Conservation (phyloP, 2,113 vertebrate species). For the Dicerorhinus sumatrensis region DNA sequence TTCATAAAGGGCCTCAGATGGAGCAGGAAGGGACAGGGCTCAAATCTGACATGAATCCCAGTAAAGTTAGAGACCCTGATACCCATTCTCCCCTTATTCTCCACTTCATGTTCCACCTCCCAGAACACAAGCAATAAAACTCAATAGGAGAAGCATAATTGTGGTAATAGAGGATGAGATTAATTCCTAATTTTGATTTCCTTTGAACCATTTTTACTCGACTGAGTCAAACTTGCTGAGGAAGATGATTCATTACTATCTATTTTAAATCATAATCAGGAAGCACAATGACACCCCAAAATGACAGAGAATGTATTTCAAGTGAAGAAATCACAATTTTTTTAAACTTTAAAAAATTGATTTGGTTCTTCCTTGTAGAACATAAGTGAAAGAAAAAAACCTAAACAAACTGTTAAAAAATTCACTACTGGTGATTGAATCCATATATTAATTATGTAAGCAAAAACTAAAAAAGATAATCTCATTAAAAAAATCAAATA, state of each 20-base stretch:
- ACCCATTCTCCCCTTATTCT: neutral
- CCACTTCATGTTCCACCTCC: neutral
- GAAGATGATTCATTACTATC: conserved; percentile 79
- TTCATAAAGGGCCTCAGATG: neutral
- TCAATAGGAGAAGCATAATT: neutral
- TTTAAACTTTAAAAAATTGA: conserved; percentile 57
- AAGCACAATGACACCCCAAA: conserved; percentile 75
- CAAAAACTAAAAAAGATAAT: conserved; percentile 34
- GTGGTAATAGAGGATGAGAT: conserved; percentile 60
- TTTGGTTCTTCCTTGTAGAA: conserved; percentile 48
- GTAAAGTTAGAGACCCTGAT: neutral
- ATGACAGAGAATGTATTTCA: conserved; percentile 74
- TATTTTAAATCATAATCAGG: conserved; percentile 81
- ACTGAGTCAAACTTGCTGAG: conserved; percentile 77
- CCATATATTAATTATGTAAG: conserved; percentile 44
- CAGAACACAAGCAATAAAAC: neutral
- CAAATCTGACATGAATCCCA: neutral
- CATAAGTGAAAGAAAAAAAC: conserved; percentile 27
- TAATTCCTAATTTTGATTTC: conserved; percentile 82
- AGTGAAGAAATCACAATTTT: conserved; percentile 63
- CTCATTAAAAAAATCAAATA: conserved; percentile 4
- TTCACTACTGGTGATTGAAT: neutral
- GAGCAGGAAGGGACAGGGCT: neutral
- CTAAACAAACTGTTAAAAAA: conserved; percentile 7
- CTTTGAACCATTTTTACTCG: conserved; percentile 77